These are phyloP conservation scores for Borostomias antarcticus DNA, from an alignment of 2,797 vertebrate genomes.

Conservation along the genomic window DNA sequence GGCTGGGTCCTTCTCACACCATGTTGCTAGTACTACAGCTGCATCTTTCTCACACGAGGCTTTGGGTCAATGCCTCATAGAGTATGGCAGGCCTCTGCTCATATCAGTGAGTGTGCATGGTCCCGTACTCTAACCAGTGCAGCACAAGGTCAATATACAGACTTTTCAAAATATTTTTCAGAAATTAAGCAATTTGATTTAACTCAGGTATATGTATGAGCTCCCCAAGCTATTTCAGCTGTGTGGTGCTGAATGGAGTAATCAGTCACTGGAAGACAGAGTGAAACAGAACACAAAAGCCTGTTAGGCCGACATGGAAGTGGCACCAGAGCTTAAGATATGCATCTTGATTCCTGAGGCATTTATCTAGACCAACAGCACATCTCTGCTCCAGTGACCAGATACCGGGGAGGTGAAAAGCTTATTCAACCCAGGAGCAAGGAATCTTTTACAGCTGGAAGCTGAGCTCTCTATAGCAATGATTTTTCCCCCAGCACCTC, in stretches of 20 bases:
- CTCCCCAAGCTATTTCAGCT: slow-evolving; percentile 9
- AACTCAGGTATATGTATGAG: slow-evolving; percentile 12
- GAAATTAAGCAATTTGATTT: background rate
- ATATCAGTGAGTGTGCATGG: background rate
- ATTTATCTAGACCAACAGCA: slow-evolving; percentile 50
- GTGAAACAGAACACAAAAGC: slow-evolving; percentile 31
- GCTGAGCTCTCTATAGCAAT: slow-evolving; percentile 54
- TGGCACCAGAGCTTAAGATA: slow-evolving; percentile 27
- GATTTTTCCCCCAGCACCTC: slow-evolving; percentile 38
- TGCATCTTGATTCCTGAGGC: slow-evolving; percentile 54
- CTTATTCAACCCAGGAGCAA: slow-evolving; percentile 55
- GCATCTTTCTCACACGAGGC: background rate
- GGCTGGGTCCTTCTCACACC: background rate
- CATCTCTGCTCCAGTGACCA: slow-evolving; percentile 57
- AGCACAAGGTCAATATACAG: background rate
- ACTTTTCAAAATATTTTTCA: background rate
- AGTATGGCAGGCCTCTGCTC: background rate
- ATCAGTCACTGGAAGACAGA: slow-evolving; percentile 21
- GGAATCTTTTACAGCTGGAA: slow-evolving; percentile 61
- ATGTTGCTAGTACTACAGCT: no score
- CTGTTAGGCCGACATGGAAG: slow-evolving; percentile 27
- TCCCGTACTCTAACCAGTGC: background rate
- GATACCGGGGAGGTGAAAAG: slow-evolving; percentile 55
- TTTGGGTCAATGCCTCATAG: background rate
- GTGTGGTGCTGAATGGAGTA: slow-evolving; percentile 17